Conservation (phyloP, 2,888 invertebrate genomes). For the Philereme vetulata region DNA sequence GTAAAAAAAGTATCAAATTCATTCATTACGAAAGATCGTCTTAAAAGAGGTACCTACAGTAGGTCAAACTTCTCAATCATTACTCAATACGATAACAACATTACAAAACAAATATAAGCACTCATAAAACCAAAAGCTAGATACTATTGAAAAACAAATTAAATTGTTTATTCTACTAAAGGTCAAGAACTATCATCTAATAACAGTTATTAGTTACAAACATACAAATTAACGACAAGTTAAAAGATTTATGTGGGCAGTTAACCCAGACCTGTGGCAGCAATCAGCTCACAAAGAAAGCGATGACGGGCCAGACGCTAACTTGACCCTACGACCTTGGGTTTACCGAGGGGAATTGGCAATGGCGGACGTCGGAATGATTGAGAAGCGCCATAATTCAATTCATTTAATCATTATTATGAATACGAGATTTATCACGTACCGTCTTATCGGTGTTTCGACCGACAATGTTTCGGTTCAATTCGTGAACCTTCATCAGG, state of each 20-base stretch:
- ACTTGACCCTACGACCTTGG: conserved; percentile 54
- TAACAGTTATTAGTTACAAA: conserved; percentile 31
- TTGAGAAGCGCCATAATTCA: conserved; percentile 13
- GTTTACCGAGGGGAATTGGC: conserved; percentile 38
- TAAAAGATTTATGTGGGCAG: conserved; percentile 34
- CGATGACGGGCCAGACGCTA: conserved; percentile 58
- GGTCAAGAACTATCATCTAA: conserved; percentile 31
- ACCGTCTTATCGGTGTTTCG: too few relatives aligned
- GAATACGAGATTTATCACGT: too few relatives aligned
- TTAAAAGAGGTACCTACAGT: too few relatives aligned
- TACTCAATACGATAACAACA: conserved; percentile 1
- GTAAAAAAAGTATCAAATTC: too few relatives aligned
- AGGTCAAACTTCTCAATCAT: background rate
- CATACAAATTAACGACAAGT: conserved; percentile 19
- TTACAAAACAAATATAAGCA: background rate
- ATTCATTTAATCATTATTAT: too few relatives aligned
- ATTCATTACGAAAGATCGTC: too few relatives aligned
- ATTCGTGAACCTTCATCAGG: too few relatives aligned
- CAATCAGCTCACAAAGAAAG: conserved; percentile 63
- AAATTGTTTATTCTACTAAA: background rate
- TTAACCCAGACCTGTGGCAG: conserved; percentile 65
- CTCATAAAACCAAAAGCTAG: background rate
- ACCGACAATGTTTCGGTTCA: too few relatives aligned
- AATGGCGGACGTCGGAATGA: conserved; percentile 36
- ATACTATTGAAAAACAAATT: too few relatives aligned